phyloP scores from a whole-genome alignment of 1,140 invertebrate species.

The Drosophila sproati region DNA sequence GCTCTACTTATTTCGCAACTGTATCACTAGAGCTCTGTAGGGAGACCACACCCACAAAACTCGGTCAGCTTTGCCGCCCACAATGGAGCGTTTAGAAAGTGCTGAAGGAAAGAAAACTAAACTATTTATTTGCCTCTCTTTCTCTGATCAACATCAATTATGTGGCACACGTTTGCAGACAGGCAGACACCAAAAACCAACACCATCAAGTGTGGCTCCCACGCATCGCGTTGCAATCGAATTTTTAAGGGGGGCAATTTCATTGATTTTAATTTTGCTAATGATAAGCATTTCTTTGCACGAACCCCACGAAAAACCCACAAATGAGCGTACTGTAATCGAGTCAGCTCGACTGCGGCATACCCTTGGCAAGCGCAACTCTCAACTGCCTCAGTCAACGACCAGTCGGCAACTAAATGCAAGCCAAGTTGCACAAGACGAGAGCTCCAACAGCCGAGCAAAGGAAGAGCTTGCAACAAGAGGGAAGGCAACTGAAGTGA shows the following conservation, averaged over 20 bases:
- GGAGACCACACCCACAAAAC: constrained; percentile 42
- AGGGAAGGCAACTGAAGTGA: too few relatives aligned
- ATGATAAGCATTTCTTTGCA: constrained; percentile 80
- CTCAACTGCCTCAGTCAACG: too few relatives aligned
- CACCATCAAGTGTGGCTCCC: constrained; percentile 10
- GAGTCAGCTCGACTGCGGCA: too few relatives aligned
- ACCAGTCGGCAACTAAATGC: too few relatives aligned
- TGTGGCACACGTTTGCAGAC: constrained; percentile 74
- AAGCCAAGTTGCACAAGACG: too few relatives aligned
- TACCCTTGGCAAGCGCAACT: too few relatives aligned
- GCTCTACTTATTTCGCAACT: too few relatives aligned
- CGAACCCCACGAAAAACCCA: constrained; percentile 27
- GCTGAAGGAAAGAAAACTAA: constrained; percentile 73
- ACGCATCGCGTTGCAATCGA: constrained; percentile 61
- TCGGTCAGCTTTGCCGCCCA: constrained; percentile 33
- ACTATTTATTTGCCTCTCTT: constrained; percentile 59
- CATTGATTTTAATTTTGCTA: constrained; percentile 83
- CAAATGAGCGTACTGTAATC: too few relatives aligned
- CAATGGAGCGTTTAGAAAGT: constrained; percentile 68
- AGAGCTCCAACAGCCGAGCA: too few relatives aligned
- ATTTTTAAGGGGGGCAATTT: constrained; percentile 82
- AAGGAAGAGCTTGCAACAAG: too few relatives aligned
- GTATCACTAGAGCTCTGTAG: not conserved
- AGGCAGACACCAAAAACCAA: constrained; percentile 7
- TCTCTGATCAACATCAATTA: constrained; percentile 61